Conservation (phyloP, 2,113 vertebrate genomes). For the Passerina amoena region DNA sequence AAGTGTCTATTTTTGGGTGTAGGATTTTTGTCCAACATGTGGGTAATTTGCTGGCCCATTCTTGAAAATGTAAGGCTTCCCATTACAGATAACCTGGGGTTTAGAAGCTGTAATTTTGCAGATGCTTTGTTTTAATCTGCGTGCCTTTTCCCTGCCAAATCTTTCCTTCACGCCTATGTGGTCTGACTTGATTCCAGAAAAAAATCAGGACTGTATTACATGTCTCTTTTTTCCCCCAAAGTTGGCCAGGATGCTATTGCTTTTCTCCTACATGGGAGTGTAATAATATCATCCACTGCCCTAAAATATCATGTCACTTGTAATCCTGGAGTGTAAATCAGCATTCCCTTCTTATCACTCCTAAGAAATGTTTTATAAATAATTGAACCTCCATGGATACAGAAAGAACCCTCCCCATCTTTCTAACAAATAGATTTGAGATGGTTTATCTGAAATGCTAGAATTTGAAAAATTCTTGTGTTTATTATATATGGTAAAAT, state of each 20-base stretch:
- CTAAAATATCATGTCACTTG: neutral
- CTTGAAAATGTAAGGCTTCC: neutral
- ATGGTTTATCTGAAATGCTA: neutral
- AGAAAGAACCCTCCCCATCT: fast-evolving
- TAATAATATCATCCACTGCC: neutral
- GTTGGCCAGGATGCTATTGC: neutral
- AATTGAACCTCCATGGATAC: neutral
- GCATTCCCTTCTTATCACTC: neutral
- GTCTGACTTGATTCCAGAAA: slow-evolving; percentile 20
- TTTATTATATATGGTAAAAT: neutral
- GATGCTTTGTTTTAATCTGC: neutral
- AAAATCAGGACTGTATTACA: neutral
- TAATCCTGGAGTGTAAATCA: neutral
- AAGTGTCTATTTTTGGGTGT: neutral
- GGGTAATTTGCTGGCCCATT: neutral
- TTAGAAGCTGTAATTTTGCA: neutral
- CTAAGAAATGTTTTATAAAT: neutral
- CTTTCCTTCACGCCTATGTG: neutral
- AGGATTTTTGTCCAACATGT: neutral
- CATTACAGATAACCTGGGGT: neutral
- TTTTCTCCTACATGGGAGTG: neutral
- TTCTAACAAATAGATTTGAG: neutral
- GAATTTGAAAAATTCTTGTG: neutral
- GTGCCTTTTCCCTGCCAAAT: neutral
- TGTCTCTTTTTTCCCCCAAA: neutral